Evolutionary conservation across 2,888 invertebrate species (phyloP), one percentile per base, ranked within the genome.

Genomic region (Ferrisia virgata): DNA sequence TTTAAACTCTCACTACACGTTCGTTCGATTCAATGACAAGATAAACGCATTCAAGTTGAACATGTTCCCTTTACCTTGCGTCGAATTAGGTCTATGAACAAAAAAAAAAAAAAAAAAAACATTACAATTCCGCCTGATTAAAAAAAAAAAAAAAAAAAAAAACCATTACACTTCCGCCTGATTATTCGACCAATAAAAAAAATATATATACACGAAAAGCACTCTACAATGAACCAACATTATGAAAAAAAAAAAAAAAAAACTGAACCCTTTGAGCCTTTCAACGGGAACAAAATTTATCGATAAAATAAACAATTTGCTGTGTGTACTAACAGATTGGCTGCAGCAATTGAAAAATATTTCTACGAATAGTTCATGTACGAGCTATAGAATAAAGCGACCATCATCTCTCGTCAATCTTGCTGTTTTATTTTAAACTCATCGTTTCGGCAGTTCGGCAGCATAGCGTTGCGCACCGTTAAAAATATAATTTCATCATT

Each of bases 1-100:
- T 64, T 64, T 64, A 28, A 64, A 64, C 64, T 64, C 64, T 64
- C 64, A 64, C 64, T 64, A 64, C 64, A 64, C 64, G 64, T 64
- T 64, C 28, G 64, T 13, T 64, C 64, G 64, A 64, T 64, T 64
- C 64, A 64, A 64, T 64, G 64, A 64, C 64, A 64, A 64, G 64
- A 64, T 64, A 76, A 76, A 76, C 36, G 31, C 72, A 36, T 76
- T 76, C 72, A 76, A 76, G 72, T 76, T 76, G 72, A 76, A 76
- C 33, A 18, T 36, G 72, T 76, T 76, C 72, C 72, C 72, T 76
- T 76, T 36, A 76, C 72, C 72, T 76, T 36, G 72, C 72, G 64
- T 28, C 11, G 64, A 64, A 64, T 64, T 64, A 64, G 64, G 64
- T 64, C 64, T 64, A 64, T 64, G 64, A 8, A n/a, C n/a, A n/a